A percentile compares a stretch with the other conserved stretches of the same genome.
Conservation (phyloP, 2,113 vertebrate genomes). For the Micromys minutus region DNA sequence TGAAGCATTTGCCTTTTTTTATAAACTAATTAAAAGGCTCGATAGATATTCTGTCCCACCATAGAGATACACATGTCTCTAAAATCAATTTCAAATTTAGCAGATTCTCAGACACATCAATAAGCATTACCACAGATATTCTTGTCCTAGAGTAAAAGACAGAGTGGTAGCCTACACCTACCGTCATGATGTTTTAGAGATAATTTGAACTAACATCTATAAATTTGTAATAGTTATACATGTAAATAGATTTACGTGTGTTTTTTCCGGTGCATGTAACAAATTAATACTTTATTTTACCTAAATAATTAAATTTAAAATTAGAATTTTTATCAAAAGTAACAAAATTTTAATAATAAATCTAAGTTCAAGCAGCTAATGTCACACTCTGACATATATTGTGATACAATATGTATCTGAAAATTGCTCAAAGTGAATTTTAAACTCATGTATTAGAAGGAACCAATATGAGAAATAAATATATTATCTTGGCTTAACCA, state of each 20-base stretch:
- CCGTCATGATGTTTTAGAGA: not conserved
- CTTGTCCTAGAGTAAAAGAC: not conserved
- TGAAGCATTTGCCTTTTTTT: not conserved
- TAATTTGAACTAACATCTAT: not conserved
- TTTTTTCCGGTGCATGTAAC: not conserved
- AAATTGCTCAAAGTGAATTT: not conserved
- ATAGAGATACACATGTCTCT: not conserved
- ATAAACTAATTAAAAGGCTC: not conserved
- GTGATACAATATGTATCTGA: not conserved
- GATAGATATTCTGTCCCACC: not conserved
- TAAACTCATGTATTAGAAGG: not conserved
- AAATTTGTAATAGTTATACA: not conserved
- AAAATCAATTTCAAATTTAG: not conserved
- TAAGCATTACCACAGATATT: not conserved
- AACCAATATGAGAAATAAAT: not conserved
- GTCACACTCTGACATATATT: not conserved
- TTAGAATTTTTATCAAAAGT: not conserved
- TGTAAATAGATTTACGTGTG: not conserved
- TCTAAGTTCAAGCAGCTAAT: not conserved
- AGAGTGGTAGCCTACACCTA: not conserved
- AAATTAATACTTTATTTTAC: not conserved
- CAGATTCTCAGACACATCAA: not conserved
- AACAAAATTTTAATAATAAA: not conserved
- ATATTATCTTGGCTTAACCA: not conserved
- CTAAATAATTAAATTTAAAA: constrained; percentile 10